phyloP scores from a whole-genome alignment of 2,113 vertebrate genomes.

The Myodes glareolus region DNA sequence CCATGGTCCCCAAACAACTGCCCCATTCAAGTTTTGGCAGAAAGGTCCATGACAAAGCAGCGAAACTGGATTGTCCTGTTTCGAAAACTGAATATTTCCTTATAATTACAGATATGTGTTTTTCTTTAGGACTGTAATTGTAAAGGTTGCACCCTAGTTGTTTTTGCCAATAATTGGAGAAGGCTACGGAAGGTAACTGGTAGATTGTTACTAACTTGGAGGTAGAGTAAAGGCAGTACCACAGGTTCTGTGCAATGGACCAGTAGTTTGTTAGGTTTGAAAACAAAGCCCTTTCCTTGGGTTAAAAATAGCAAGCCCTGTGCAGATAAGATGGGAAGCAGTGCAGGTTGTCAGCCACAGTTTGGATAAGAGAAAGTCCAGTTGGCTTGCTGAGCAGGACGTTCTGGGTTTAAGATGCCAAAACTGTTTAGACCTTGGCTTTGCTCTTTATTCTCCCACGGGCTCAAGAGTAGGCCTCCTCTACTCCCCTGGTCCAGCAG shows the following conservation, averaged over 20 bases:
- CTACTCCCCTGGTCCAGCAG: neutral
- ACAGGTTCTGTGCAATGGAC: neutral
- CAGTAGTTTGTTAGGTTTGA: neutral
- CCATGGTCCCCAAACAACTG: neutral
- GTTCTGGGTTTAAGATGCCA: constrained; percentile 15
- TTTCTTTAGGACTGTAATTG: constrained; percentile 29
- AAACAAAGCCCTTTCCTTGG: neutral
- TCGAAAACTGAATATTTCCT: neutral
- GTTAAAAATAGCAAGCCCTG: constrained; percentile 51
- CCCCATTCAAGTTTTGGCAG: neutral
- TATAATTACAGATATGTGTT: neutral
- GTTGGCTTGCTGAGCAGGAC: neutral
- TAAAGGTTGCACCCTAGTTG: neutral
- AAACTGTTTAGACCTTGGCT: constrained; percentile 9
- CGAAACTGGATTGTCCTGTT: neutral
- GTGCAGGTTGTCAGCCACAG: constrained; percentile 46
- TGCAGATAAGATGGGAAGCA: constrained; percentile 38
- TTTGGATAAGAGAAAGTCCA: constrained; percentile 44
- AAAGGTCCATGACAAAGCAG: neutral
- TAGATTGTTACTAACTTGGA: neutral
- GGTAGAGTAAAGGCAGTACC: neutral
- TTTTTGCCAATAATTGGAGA: neutral
- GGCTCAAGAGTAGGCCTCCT: neutral
- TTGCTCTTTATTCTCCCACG: neutral
- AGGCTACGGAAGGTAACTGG: neutral